phyloP scores from a whole-genome alignment of 2,888 invertebrate genomes.

The Coremacera marginata region DNA sequence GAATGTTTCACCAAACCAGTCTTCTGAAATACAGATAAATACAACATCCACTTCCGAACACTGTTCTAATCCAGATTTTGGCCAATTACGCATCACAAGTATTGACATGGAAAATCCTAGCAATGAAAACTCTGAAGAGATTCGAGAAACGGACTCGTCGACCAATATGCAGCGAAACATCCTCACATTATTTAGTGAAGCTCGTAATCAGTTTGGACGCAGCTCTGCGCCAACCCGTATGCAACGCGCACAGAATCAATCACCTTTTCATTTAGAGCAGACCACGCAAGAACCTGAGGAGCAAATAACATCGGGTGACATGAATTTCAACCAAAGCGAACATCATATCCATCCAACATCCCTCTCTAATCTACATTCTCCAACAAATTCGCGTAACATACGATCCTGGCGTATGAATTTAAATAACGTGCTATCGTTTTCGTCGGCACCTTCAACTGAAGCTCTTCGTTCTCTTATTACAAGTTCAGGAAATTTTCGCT shows the following conservation, averaged over 20 bases:
- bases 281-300: not conserved
- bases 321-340: conserved; percentile 1
- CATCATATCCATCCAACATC: not conserved
- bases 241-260: conserved; percentile 23
- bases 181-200: conserved; percentile 52
- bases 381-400: conserved; percentile 42
- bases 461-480: conserved; percentile 61
- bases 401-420: conserved; percentile 64
- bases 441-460: conserved; percentile 60
- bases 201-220: conserved; percentile 49
- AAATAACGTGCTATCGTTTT: conserved; percentile 62
- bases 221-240: conserved; percentile 45
- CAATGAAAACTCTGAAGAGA: conserved; percentile 17
- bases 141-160: conserved; percentile 26
- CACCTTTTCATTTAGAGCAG: not conserved
- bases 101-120: conserved; percentile 54
- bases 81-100: conserved; percentile 44
- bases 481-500: conserved; percentile 57
- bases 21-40: conserved; percentile 11
- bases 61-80: not conserved
- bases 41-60: not conserved
- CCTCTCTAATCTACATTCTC: not conserved
- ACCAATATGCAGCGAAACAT: conserved; percentile 50
- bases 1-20: not conserved
- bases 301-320: not conserved